A percentile compares a stretch with the other conserved stretches of the same genome.
Evolutionary conservation across 2,888 invertebrate genomes (phyloP).

Genomic region (Xanthorhoe spadicearia): DNA sequence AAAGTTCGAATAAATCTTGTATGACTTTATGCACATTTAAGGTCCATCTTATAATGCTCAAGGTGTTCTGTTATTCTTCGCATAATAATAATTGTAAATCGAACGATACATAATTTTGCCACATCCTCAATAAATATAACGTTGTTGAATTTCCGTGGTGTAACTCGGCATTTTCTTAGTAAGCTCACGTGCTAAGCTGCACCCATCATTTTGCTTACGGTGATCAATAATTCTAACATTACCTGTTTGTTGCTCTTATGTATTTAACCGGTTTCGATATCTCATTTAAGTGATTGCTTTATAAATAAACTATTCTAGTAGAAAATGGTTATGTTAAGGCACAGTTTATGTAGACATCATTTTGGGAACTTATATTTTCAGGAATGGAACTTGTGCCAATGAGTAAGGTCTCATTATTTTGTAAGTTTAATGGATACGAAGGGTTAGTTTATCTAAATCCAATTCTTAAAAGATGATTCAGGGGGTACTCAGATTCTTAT

Average conservation of each 20-base stretch:
- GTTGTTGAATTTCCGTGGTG: conserved; percentile 28
- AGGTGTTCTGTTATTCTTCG: background rate
- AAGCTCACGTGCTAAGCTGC: conserved; percentile 65
- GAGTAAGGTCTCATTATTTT: background rate
- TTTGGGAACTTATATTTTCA: background rate
- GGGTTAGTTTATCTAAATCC: too few species aligned
- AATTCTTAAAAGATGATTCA: background rate
- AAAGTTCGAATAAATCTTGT: too few species aligned
- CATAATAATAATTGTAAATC: conserved; percentile 11
- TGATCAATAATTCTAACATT: conserved; percentile 65
- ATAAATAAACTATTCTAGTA: conserved; percentile 15
- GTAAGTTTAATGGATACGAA: background rate
- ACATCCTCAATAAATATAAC: conserved; percentile 3
- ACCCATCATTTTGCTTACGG: conserved; percentile 68
- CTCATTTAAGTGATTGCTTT: conserved; percentile 21
- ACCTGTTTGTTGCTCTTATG: conserved; percentile 33
- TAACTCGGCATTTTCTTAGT: conserved; percentile 56
- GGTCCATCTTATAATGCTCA: too few species aligned
- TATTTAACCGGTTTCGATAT: conserved; percentile 29
- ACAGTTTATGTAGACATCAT: background rate
- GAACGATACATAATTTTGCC: background rate
- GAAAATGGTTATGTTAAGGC: conserved; percentile 3
- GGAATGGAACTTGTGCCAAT: background rate
- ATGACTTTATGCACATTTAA: too few species aligned
- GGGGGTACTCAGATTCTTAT: background rate